Conservation (phyloP, 2,888 invertebrate genomes). For the Amphipoea lucens region DNA sequence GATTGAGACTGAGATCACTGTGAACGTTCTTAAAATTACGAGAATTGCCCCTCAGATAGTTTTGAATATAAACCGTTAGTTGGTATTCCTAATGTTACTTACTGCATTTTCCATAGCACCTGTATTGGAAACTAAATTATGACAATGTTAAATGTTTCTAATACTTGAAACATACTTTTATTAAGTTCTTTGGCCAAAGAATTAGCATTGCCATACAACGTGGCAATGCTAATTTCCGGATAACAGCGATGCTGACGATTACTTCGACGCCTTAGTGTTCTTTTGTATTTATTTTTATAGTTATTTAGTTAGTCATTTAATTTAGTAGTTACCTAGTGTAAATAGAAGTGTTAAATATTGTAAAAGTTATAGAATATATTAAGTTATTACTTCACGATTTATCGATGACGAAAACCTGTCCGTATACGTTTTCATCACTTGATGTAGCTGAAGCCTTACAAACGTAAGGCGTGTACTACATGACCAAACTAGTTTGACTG, state of each 20-base stretch:
- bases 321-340: too few relatives aligned
- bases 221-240: too few relatives aligned
- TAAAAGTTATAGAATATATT: too few relatives aligned
- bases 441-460: constrained; percentile 67
- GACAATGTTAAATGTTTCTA: neutral
- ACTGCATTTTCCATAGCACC: neutral
- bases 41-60: neutral
- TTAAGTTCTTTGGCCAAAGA: neutral
- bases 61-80: neutral
- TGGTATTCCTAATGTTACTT: neutral
- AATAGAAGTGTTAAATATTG: too few relatives aligned
- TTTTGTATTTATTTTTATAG: too few relatives aligned
- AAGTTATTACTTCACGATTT: constrained; percentile 27
- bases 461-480: constrained; percentile 70
- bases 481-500: constrained; percentile 80
- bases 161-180: neutral
- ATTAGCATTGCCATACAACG: too few relatives aligned
- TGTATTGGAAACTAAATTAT: neutral
- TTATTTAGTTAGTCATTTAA: too few relatives aligned
- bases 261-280: too few relatives aligned
- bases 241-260: too few relatives aligned
- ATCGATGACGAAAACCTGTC: constrained; percentile 50
- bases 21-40: too few relatives aligned
- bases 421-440: constrained; percentile 51
- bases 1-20: too few relatives aligned